Evolutionary conservation across 2,888 invertebrate species (phyloP), one percentile per base, ranked within the genome.

Genomic region (Cistogaster globosa): DNA sequence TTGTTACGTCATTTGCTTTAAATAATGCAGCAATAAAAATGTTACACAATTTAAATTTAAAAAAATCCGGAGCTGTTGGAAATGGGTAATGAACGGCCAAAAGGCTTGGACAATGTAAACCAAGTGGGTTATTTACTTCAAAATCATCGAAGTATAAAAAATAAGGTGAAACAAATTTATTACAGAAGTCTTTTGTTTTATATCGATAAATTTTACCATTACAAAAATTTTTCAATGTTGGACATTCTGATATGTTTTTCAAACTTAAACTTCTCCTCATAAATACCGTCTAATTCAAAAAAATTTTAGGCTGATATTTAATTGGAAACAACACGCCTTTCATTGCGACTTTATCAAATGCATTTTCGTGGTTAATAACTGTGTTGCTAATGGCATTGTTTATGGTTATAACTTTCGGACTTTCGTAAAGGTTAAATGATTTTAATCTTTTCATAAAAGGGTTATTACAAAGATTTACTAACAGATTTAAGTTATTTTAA

Each of bases 51-150:
- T 81, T 81, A 36, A 55, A 74, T 53, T 74, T 74, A 32, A 74
- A 62, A 42, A 22, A 60, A 51, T 42, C 38, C 36, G 72, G 57
- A 48, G 72, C 60, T 62, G 78, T 60, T 51, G 78, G 78, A 57
- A 80, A 80, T 32, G 58, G 74, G 51, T 67, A 80, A 80, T 74
- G 74, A 74, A 67, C 60, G 42, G 67, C 74, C 36, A 68, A 14
- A 53, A 74, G 57, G 38, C 63, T 63, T 20, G 63, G 51, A 20
- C 48, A 58, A 38, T 80, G 72, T 36, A 65, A 48, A 20, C 72
- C 57, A 32, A 80, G 57, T 14, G 80, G 80, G 55, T 80, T 80
- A 36, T 80, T 72, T 48, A 74, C 53, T 48, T 74, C 80, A 51
- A 62, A 53, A 62, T 57, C 77, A 57, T 77, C 77, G 48, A 68